Evolutionary conservation across 2,113 vertebrate species (phyloP), one percentile per base, ranked within the genome.

Genomic region (Promerops cafer): DNA sequence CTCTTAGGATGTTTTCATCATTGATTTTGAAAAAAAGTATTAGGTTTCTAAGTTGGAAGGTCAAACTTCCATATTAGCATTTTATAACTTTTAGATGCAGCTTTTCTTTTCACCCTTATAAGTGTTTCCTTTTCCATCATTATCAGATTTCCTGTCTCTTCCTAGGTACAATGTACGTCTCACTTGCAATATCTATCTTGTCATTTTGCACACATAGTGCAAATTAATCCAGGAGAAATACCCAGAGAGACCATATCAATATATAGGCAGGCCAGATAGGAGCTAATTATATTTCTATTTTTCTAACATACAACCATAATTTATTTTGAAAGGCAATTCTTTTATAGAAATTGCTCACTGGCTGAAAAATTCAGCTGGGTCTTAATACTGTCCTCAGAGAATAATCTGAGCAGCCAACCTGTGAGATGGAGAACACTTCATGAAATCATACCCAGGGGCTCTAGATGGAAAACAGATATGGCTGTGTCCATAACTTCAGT

Each of bases 251-350:
- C 31, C 19, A 37, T 52, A 31, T 12, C 23, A 66, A 49, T 81
- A 77, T 44, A 47, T 16, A 81, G 31, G 11, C 17, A 89, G 39
- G 47, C 10, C 50, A 89, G 54, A 54, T 18, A 81, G 27, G 31
- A 75, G 27, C 17, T 74, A 78, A 22, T 16, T 6, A 1, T 89
- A 89, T 60, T 83, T 87, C 35, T 92, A 4, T 63, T 92, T 94
- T 81, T 87, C 54, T 92, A 78, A 83, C n/a, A 27, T 18, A 52
- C 5, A 50, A 7, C 9, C 16, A 26, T 70, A 90, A 81, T 81
- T 92, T 91, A 60, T 89, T 94, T 95, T 94, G 92, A 93, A 96
- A 92, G 52, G 39, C 7, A 74, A 19, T 92, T 26, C 59, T 83
- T 81, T 95, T 80, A 70, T 26, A 88, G 54, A 89, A 93, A 85